Evolutionary conservation across 2,888 invertebrate species (phyloP), one percentile per base, ranked within the genome.

Genomic region (Conomelus anceps): DNA sequence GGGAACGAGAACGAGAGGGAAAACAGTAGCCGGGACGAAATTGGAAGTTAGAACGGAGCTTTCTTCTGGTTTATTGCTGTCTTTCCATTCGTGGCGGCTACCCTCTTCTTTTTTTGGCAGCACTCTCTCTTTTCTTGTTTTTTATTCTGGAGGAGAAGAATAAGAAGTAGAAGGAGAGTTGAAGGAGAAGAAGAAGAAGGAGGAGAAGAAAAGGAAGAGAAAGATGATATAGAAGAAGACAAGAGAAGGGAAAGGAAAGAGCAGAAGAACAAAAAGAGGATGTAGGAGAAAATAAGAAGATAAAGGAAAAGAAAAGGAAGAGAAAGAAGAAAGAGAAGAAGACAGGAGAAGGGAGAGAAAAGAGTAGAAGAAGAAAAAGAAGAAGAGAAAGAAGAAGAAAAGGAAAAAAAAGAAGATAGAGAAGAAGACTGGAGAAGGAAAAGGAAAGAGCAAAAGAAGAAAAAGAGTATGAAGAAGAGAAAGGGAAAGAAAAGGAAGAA

Each of bases 51-150:
- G 29, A 86, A 86, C 29, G 86, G 26, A 24, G 63, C 63, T 63
- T 63, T 63, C 86, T 29, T 26, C 86, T 86, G 86, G 86, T 86
- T 86, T 86, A 86, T 26, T 86, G 86, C 24, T 86, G 86, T 86
- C 86, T 26, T 26, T 17, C 63, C n/a, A 34, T 13, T 23, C 86
- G 86, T 22, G 22, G 13, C 85, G 85, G 22, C 22, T 17, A 4
- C 17, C 17, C 26, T 26, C n/a, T 63, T 63, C 63, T 4, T 26
- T 4, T 7, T 4, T 26, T 4, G 4, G 85, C 11, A 6, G 6
- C 23, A 17, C 24, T 23, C 86, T 23, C n/a, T 29, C 11, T 17
- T 86, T 29, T 9, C 1, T 86, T 11, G 1, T 3, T 17, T 23
- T 22, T 7, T 86, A 22, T 86, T 23, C 20, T 23, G 20, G 23